Base-by-base conservation (phyloP, 2,113 vertebrate species). In the Hippotragus niger region DNA sequence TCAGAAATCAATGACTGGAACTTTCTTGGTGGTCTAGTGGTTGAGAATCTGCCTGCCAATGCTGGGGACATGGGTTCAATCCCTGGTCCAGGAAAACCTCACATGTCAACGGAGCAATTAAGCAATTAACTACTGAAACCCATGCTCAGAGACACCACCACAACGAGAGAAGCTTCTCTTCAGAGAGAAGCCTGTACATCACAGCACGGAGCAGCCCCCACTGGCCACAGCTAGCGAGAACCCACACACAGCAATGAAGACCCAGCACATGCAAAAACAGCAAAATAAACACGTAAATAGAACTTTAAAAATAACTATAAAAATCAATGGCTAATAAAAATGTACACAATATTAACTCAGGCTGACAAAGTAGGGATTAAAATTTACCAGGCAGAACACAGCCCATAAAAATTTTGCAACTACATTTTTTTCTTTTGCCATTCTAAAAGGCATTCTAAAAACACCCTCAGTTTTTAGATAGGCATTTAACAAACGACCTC, bases 291-390 rank as follows among this genome's bases (percentile, higher is more conserved):
- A 43, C 27, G 23, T 43, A 43, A 76, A 27, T 43, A 43, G 43
- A 43, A 76, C 40, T 43, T 43, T 43, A 15, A 76, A 74, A 76
- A 76, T 76, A 43, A 43, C 71, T 27, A 27, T 76, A 94, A 93
- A 97, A 95, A 95, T 91, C 67, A 96, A 67, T 81, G 82, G 33
- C 81, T 67, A 97, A 87, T 92, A 89, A 94, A 95, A 91, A 94
- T 45, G n/a, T 62, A 85, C 87, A 43, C 78, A 84, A 74, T 83
- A 87, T 88, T 76, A 90, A 95, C 36, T 84, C 90, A 92, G 71
- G 83, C 50, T 45, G 33, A 83, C 40, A 95, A 95, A 95, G 93
- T 12, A 88, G 36, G 80, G 64, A 95, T 96, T 95, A 94, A 97
- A 97, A 76, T 40, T 96, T 88, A 92, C 64, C 74, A 90, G 29